Evolutionary conservation across 2,113 vertebrate genomes (phyloP).

Genomic region (Pogonocichla stellata): DNA sequence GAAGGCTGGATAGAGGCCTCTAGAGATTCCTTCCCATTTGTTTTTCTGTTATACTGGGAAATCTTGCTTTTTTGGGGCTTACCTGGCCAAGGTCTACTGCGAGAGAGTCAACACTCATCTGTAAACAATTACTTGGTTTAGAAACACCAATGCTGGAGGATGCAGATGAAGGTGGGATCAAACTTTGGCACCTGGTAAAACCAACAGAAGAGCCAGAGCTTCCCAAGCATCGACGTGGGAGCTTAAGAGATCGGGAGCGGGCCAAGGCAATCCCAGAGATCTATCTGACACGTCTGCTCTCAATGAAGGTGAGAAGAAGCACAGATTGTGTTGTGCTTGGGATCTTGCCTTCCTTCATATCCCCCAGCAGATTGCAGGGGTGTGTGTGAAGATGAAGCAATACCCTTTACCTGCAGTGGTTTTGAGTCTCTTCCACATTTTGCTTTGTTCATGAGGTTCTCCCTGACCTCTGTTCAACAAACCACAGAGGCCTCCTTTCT

Average conservation of each 20-base stretch:
- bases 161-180: conserved; percentile 95
- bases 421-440: rapidly evolving
- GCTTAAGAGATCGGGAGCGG: conserved; percentile 89
- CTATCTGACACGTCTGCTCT: conserved; percentile 96
- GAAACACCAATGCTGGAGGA: conserved; percentile 98
- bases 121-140: conserved; percentile 54
- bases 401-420: not conserved
- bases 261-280: conserved; percentile 98
- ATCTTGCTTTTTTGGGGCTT: not conserved
- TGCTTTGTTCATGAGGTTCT: not conserved
- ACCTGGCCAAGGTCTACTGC: not conserved
- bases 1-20: not conserved
- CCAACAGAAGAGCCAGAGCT: conserved; percentile 94
- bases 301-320: conserved; percentile 88
- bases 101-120: not conserved
- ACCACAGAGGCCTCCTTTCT: not conserved
- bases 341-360: not conserved
- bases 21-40: not conserved
- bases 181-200: conserved; percentile 96
- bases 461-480: not conserved
- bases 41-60: not conserved
- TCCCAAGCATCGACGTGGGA: conserved; percentile 92
- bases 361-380: not conserved
- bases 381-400: not conserved
- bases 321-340: not conserved